Evolutionary conservation across 2,113 vertebrate genomes (phyloP), one percentile per base, ranked within the genome.

Genomic region (Psittacus erithacus): DNA sequence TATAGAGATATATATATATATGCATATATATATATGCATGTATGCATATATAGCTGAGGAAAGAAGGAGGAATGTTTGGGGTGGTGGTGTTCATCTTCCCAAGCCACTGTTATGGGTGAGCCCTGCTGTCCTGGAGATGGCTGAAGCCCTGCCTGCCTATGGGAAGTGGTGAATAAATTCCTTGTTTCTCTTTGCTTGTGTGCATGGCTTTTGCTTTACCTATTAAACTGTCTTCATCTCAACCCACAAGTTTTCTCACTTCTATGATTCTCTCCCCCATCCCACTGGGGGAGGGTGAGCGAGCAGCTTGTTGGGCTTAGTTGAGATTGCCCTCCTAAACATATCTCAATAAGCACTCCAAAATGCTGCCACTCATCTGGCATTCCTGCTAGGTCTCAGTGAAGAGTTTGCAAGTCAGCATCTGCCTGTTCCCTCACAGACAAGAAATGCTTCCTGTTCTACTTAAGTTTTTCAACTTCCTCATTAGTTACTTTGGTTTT

Each of bases 381-480:
- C 64, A 29, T 63, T 84, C 50, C 87, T 50, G 41, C 5, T 23
- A 28, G 47, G 35, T 47, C 33, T 52, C 39, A 18, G 28, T 3
- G 2, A 55, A 71, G 25, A 71, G 35, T 22, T 27, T 27, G 24
- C 49, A 71, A 52, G 18, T 38, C 35, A 31, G 29, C 2, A 0
- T 73, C 75, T 81, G 31, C 46, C 63, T 6, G 1, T 31, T 85
- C 35, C 55, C 65, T 52, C 52, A 71, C 20, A 67, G 13, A 81
- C 1, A 2, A 83, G 24, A 93, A 86, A 63, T 3, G 25, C 55
- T 94, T 96, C 80, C 82, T 88, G 28, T 11, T 92, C 87, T 74
- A 77, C 27, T n/a, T 62, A 28, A 11, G 23, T 46, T 92, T 95
- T 87, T 71, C 43, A 44, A 35, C 60, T 92, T 94, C 82, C 55